Percentiles rank a stretch among this genome's conserved stretches.
These are phyloP conservation scores for Linnaemya tessellans DNA, from an alignment of 2,888 invertebrate genomes.

Conservation along the genomic window DNA sequence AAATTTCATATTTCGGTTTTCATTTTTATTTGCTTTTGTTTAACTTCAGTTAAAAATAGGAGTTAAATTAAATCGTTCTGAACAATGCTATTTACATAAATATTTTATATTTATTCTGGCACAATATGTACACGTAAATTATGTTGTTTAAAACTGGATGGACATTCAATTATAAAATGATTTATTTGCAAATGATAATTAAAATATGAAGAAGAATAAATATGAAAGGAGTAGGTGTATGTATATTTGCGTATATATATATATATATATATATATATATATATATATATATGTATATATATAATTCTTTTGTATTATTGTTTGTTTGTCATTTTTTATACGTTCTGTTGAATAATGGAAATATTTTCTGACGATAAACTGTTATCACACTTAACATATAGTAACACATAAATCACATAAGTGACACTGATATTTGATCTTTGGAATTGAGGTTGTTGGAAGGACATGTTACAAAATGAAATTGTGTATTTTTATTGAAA, in stretches of 20 bases:
- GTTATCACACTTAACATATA: not conserved
- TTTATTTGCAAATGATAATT: constrained; percentile 51
- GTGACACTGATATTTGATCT: too few species aligned
- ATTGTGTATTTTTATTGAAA: too few species aligned
- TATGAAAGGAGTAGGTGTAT: not conserved
- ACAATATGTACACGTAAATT: constrained; percentile 31
- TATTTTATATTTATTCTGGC: constrained; percentile 1
- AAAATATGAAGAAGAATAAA: not conserved
- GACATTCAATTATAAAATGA: constrained; percentile 52
- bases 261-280: too few species aligned
- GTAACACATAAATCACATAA: too few species aligned
- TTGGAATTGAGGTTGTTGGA: too few species aligned
- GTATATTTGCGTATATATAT: not conserved
- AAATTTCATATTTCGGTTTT: constrained; percentile 9
- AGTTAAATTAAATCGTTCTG: constrained; percentile 6
- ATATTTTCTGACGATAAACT: not conserved
- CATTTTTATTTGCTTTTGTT: not conserved
- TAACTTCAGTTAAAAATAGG: not conserved
- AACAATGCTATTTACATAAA: constrained; percentile 39
- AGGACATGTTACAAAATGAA: too few species aligned
- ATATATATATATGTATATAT: too few species aligned
- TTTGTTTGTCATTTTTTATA: not conserved
- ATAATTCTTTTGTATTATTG: not conserved
- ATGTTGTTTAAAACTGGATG: constrained; percentile 42
- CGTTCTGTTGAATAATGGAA: not conserved